These are phyloP conservation scores for Brachionus asplanchnoidis DNA, from an alignment of 1,140 invertebrate genomes.

Conservation along the genomic window DNA sequence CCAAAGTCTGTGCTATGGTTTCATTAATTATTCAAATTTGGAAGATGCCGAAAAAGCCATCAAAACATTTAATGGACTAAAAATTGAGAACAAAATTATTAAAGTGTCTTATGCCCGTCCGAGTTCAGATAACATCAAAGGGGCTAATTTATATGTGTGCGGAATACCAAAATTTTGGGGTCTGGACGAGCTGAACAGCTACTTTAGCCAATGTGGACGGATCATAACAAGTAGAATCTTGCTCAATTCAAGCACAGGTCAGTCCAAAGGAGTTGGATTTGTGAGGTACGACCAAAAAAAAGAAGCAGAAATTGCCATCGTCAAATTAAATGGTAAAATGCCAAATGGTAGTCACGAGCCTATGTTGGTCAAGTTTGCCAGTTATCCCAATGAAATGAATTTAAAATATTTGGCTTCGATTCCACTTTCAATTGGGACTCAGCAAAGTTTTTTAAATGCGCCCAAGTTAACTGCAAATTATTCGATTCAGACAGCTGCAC, in stretches of 20 bases:
- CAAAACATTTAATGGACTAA: conserved; percentile 31
- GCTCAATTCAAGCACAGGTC: conserved; percentile 82
- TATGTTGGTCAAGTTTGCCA: conserved; percentile 98
- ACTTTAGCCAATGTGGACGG: conserved; percentile 90
- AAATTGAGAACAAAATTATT: conserved; percentile 42
- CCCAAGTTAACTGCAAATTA: neutral
- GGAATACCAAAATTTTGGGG: conserved; percentile 96
- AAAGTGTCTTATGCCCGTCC: conserved; percentile 85
- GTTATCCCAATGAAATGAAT: conserved; percentile 62
- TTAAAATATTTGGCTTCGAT: neutral
- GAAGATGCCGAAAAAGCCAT: conserved; percentile 41
- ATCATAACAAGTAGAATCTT: conserved; percentile 98
- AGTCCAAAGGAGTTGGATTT: conserved; percentile 98
- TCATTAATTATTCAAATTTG: conserved; percentile 12
- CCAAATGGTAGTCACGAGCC: conserved; percentile 85
- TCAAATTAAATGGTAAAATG: conserved; percentile 92
- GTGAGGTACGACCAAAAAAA: conserved; percentile 95
- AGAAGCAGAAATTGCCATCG: conserved; percentile 93
- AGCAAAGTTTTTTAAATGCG: neutral
- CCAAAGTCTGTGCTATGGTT: conserved; percentile 42
- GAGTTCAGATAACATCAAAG: conserved; percentile 97
- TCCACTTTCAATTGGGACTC: neutral
- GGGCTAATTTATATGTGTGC: conserved; percentile 96
- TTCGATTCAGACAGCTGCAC: neutral
- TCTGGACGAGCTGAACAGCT: conserved; percentile 86